A percentile compares a stretch with the other conserved stretches of the same genome.
These are phyloP conservation scores for Amiota minor DNA, from an alignment of 2,888 invertebrate genomes.

Conservation along the genomic window DNA sequence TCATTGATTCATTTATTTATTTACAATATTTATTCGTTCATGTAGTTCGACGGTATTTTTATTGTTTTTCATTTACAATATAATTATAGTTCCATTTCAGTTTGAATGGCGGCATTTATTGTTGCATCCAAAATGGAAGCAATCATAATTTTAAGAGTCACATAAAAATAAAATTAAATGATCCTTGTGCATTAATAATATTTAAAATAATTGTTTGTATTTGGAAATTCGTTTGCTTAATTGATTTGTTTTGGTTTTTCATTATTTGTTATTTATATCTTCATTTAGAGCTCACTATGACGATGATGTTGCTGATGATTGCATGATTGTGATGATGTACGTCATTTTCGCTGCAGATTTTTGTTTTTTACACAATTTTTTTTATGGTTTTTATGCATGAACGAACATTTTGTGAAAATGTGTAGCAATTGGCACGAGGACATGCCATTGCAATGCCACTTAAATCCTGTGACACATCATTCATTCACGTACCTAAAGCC, in stretches of 20 bases:
- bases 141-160: neutral
- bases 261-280: constrained; percentile 1
- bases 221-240: constrained; percentile 7
- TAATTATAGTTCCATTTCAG: neutral
- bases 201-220: neutral
- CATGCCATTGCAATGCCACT: too few relatives aligned
- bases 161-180: too few relatives aligned
- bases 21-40: too few relatives aligned
- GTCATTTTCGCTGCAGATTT: constrained; percentile 22
- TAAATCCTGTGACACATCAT: too few relatives aligned
- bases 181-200: neutral
- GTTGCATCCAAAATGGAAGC: neutral
- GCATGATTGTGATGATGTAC: constrained; percentile 10
- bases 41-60: too few relatives aligned
- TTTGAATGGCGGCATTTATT: neutral
- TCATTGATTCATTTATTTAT: too few relatives aligned
- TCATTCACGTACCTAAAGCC: too few relatives aligned
- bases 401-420: neutral
- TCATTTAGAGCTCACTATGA: neutral
- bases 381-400: constrained; percentile 12
- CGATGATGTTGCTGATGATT: neutral
- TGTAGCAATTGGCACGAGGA: neutral
- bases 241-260: constrained; percentile 18
- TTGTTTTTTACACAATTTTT: constrained; percentile 3
- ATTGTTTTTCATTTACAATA: neutral